Evolutionary conservation across 2,888 invertebrate genomes (phyloP), one percentile per base, ranked within the genome.

Genomic region (Aplocera efformata): DNA sequence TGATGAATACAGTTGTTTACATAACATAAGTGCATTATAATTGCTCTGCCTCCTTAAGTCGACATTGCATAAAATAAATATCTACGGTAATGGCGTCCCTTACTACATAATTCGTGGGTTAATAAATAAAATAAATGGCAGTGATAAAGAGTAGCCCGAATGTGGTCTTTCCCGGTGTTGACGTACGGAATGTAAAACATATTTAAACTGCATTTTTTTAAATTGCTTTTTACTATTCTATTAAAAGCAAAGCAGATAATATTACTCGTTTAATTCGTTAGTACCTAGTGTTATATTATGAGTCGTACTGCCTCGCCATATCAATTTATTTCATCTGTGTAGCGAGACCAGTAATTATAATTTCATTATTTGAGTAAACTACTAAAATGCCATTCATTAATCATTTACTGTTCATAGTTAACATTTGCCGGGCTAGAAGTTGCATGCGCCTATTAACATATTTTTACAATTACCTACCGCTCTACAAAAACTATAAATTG

Each of bases 381-480:
- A 62, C 60, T 66, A 65, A 73, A 73, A 70, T 58, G 56, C 48
- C 51, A 57, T 62, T 66, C 80, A 83, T 83, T 80, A 83, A 82
- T 84, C 82, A 82, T 73, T 41, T 53, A 53, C 53, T 59, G 65
- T 64, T 63, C 64, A 67, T 66, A 69, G 71, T 72, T 72, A 71
- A 63, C 61, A 67, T 58, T 56, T 55, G 59, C 56, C 58, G 49
- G 53, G 32, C 37, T 46, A 39, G 28, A 52, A 55, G 63, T 60
- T 60, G 60, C 56, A 69, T 67, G 66, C 52, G 45, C 61, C 57
- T 59, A 81, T 81, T 83, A 75, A 69, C 80, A 82, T 82, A 81
- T 76, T 76, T 79, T 68, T 71, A 72, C 76, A 75, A 79, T 50
- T 50, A 48, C 22, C 1, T 10, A 9, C 32, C 26, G 31, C 17